Percentiles rank a stretch among this genome's conserved stretches.
Conservation (phyloP, 2,888 invertebrate genomes). For the Labia minor region DNA sequence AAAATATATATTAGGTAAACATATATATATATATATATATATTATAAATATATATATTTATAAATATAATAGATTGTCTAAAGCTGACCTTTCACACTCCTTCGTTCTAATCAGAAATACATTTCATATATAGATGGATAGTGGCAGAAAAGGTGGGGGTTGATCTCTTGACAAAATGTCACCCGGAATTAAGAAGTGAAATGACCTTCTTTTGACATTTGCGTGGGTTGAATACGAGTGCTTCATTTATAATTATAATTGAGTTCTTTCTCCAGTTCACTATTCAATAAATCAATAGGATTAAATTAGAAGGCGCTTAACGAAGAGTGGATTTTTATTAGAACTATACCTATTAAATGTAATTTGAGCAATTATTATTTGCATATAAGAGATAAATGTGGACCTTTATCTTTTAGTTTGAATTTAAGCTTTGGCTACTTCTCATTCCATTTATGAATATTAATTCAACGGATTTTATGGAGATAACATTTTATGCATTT, state of each 20-base stretch:
- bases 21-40: no score
- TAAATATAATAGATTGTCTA: no score
- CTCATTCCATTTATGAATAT: background rate
- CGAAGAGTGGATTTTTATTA: background rate
- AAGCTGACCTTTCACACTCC: no score
- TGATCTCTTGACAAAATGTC: background rate
- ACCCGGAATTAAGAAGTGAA: background rate
- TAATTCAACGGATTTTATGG: background rate
- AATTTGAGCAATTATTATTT: constrained; percentile 2
- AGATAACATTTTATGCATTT: background rate
- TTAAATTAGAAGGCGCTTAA: background rate
- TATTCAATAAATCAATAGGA: background rate
- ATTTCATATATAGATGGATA: no score
- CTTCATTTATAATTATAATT: constrained; percentile 5
- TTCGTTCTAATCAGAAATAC: no score
- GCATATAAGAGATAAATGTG: background rate
- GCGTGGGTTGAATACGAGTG: background rate
- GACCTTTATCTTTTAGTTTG: background rate
- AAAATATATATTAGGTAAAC: no score
- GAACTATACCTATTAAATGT: background rate
- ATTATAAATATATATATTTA: no score
- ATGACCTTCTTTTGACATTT: constrained; percentile 8
- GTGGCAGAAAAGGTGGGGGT: no score
- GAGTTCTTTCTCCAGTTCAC: background rate
- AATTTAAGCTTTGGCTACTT: background rate